Conservation (phyloP, 2,113 vertebrate genomes). For the Numida meleagris region DNA sequence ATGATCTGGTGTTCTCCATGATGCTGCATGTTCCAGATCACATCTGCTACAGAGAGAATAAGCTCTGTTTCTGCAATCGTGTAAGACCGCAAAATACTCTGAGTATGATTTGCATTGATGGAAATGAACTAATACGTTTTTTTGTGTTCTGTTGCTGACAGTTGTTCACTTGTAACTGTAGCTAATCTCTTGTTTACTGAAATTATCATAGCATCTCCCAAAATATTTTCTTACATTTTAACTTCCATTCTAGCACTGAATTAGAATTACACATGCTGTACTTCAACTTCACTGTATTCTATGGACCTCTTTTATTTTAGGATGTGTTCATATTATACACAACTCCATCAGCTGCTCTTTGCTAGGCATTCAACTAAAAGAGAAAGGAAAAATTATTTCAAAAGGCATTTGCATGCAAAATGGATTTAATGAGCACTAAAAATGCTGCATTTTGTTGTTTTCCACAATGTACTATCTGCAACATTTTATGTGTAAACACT, state of each 20-base stretch:
- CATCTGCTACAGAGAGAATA: background rate
- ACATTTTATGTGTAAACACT: conserved; percentile 36
- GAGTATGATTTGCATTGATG: background rate
- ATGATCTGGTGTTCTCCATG: background rate
- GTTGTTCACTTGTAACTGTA: background rate
- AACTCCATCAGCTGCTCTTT: background rate
- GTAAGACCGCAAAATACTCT: background rate
- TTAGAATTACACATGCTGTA: background rate
- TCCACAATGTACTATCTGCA: conserved; percentile 26
- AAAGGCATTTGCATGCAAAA: conserved; percentile 8
- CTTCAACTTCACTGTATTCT: background rate
- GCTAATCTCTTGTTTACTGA: background rate
- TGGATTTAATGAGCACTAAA: conserved; percentile 12
- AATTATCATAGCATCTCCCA: background rate
- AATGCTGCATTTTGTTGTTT: conserved; percentile 38
- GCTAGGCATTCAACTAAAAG: background rate
- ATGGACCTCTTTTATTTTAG: background rate
- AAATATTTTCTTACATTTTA: background rate
- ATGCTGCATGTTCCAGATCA: background rate
- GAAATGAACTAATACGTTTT: background rate
- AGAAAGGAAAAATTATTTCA: background rate
- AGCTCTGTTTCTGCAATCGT: background rate
- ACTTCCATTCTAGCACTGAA: background rate
- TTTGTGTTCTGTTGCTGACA: background rate
- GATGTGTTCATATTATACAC: background rate